Evolutionary conservation across 2,797 vertebrate genomes (phyloP), one percentile per base, ranked within the genome.

Genomic region (Lagocephalus sceleratus): DNA sequence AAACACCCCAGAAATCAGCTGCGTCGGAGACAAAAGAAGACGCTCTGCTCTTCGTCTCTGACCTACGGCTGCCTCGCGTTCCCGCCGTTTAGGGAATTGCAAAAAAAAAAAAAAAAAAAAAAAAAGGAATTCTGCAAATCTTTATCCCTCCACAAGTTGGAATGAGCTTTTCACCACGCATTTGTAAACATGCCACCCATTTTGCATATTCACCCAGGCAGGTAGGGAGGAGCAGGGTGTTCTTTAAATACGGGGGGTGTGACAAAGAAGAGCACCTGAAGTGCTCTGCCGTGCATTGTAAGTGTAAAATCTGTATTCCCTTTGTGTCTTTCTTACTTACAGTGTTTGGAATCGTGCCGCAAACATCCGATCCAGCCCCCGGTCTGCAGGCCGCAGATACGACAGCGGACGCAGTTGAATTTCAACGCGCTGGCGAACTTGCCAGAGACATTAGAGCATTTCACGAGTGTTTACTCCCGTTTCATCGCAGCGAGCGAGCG

Each of bases 331-430:
- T 40, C n/a, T 40, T 15, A 16, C 20, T 52, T 66, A 47, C 20
- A 47, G 35, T 49, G 15, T 74, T 61, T 78, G 73, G 42, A 65
- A 75, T 76, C 49, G 55, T 23, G 22, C 46, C 48, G n/a, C 22
- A 58, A 65, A 68, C 68, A 17, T 73, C 73, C 70, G 78, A 73
- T 55, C 68, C 46, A 60, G 26, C 69, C 57, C 54, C 71, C 68
- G 80, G 74, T 68, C 73, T 74, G 72, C 57, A 56, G 73, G 61
- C 65, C 67, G 69, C 70, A 65, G 39, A 68, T 59, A 38, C 51
- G 51, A 23, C n/a, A 15, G 53, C 52, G 57, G 58, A 69, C 51
- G 8, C 20, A 22, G 8, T 22, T 59, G 63, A 74, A 75, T 76
- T 68, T 67, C 38, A 51, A 80, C 76, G 73, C 48, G 47, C 51